These are phyloP conservation scores for Pollenia amentaria DNA, from an alignment of 2,888 invertebrate species.

Conservation along the genomic window DNA sequence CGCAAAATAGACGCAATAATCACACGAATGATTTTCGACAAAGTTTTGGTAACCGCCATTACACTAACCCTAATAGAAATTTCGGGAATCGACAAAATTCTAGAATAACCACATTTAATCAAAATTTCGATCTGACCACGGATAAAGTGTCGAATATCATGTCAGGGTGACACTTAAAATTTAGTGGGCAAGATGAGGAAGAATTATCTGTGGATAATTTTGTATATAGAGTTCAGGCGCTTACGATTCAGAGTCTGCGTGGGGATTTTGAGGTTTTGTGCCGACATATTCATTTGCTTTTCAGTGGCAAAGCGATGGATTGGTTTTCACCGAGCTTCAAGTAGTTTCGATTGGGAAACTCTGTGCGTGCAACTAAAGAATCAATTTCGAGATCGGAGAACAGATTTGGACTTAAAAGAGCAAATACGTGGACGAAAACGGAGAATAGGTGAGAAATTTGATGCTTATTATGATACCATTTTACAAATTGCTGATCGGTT, in stretches of 20 bases:
- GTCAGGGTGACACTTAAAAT: constrained; percentile 30
- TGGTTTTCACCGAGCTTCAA: constrained; percentile 19
- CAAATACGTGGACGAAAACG: constrained; percentile 33
- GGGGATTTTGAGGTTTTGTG: constrained; percentile 43
- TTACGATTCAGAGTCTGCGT: constrained; percentile 39
- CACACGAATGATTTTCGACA: too few species aligned
- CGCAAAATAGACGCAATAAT: not conserved
- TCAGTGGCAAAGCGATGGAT: constrained; percentile 22
- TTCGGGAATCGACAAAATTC: not conserved
- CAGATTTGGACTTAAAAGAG: constrained; percentile 47
- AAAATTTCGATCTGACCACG: not conserved
- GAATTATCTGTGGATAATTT: constrained; percentile 43
- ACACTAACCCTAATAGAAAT: not conserved
- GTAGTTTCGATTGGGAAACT: constrained; percentile 13
- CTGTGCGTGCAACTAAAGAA: constrained; percentile 26
- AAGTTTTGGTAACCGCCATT: not conserved
- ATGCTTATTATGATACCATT: constrained; percentile 31
- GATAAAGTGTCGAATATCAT: constrained; percentile 29
- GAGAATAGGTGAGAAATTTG: constrained; percentile 3
- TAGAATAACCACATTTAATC: not conserved
- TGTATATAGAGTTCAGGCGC: constrained; percentile 42
- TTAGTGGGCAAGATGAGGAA: constrained; percentile 37
- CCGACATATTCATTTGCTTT: constrained; percentile 20
- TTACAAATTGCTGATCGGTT: constrained; percentile 38
- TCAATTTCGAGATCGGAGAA: constrained; percentile 54